These are phyloP conservation scores for Tinea trinotella DNA, from an alignment of 2,888 invertebrate genomes.

Conservation along the genomic window DNA sequence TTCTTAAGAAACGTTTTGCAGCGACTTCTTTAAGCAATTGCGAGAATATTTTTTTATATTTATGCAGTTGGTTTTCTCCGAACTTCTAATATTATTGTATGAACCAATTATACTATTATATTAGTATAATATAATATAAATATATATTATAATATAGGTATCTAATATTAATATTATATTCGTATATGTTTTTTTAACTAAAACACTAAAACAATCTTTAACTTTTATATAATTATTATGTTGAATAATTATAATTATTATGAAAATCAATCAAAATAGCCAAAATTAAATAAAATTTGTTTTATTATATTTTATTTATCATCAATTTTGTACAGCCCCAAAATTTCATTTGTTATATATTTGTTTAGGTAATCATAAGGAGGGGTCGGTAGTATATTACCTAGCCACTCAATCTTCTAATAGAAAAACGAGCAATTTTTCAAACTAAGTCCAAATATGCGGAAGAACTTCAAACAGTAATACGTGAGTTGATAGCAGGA, in stretches of 20 bases:
- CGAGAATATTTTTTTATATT: background rate
- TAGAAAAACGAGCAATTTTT: slow-evolving; percentile 19
- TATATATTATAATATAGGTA: too few relatives aligned
- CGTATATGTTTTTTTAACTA: too few relatives aligned
- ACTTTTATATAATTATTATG: too few relatives aligned
- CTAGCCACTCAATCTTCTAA: background rate
- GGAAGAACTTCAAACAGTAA: slow-evolving; percentile 64
- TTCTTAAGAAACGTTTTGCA: background rate
- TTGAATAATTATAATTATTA: too few relatives aligned
- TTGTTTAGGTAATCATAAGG: background rate
- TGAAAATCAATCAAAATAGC: too few relatives aligned
- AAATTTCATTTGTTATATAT: background rate
- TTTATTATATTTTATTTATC: too few relatives aligned
- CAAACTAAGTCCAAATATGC: slow-evolving; percentile 39
- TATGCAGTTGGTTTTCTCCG: background rate
- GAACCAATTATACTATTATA: background rate
- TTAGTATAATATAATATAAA: too few relatives aligned
- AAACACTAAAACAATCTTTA: too few relatives aligned
- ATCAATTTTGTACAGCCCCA: background rate
- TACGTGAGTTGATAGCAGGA: slow-evolving; percentile 12
- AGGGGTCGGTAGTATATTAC: background rate
- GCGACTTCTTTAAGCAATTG: background rate
- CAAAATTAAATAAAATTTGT: too few relatives aligned
- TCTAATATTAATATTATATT: too few relatives aligned
- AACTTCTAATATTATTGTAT: background rate